A percentile compares a stretch with the other conserved stretches of the same genome.
Conservation (phyloP, 2,888 invertebrate species). For the Sminthurides aquaticus region DNA sequence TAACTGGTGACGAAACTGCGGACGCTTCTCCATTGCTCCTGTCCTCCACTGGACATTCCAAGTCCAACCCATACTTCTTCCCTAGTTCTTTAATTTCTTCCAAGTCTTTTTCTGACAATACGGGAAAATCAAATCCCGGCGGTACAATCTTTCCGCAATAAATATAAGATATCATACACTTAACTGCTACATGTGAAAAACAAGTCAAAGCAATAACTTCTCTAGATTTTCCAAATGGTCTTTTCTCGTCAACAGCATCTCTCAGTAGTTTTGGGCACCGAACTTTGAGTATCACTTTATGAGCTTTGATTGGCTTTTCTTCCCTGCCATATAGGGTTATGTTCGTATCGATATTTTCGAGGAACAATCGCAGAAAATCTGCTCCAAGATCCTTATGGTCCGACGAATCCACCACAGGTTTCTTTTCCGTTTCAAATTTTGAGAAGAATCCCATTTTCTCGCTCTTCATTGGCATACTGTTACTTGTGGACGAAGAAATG, state of each 20-base stretch:
- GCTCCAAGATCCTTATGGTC: slow-evolving; percentile 16
- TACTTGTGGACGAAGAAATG: background rate
- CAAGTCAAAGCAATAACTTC: slow-evolving; percentile 30
- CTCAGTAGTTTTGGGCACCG: slow-evolving; percentile 48
- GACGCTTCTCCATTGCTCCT: background rate
- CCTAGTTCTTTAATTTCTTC: slow-evolving; percentile 17
- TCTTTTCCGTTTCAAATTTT: background rate
- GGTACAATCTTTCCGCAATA: slow-evolving; percentile 28
- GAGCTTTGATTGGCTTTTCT: slow-evolving; percentile 48
- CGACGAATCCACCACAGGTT: background rate
- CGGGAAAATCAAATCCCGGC: background rate
- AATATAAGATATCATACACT: slow-evolving; percentile 29
- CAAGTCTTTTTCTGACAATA: slow-evolving; percentile 2
- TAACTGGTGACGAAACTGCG: too few relatives aligned
- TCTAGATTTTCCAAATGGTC: slow-evolving; percentile 7
- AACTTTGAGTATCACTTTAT: slow-evolving; percentile 49
- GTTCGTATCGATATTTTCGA: slow-evolving; percentile 44
- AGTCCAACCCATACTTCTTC: slow-evolving; percentile 8
- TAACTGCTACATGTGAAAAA: slow-evolving; percentile 27
- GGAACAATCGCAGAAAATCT: slow-evolving; percentile 15
- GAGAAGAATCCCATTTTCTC: background rate
- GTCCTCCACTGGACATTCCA: background rate
- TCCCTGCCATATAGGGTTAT: slow-evolving; percentile 47
- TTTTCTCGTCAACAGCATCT: slow-evolving; percentile 43
- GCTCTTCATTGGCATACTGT: background rate